Conservation (phyloP, 2,888 invertebrate genomes). For the Tolmerus cingulatus region DNA sequence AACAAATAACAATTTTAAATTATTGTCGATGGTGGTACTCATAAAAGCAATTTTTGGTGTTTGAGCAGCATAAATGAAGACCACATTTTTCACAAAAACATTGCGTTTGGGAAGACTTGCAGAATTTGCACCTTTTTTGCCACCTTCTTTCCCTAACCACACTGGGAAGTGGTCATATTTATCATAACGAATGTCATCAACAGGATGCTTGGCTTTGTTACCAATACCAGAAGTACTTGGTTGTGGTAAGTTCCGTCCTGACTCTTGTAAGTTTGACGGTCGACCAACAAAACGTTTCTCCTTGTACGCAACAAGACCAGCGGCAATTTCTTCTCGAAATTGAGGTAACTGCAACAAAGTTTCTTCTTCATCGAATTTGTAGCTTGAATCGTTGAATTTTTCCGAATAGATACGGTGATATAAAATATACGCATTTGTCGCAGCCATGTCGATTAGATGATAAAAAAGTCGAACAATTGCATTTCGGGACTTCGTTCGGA, state of each 20-base stretch:
- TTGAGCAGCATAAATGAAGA: no score
- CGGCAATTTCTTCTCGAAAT: not conserved
- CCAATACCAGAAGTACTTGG: not conserved
- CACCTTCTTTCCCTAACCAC: no score
- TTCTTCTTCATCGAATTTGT: not conserved
- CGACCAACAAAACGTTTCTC: not conserved
- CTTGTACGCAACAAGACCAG: not conserved
- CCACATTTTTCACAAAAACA: no score
- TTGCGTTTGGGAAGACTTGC: no score
- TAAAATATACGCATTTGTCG: conserved; percentile 51
- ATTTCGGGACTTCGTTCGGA: conserved; percentile 49
- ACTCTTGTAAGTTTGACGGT: not conserved
- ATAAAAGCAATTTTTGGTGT: no score
- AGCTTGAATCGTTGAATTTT: conserved; percentile 29
- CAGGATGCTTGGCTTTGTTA: not conserved
- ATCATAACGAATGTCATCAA: not conserved
- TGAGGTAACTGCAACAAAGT: not conserved
- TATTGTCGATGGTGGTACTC: no score
- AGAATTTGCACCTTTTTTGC: no score
- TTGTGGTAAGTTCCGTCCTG: not conserved
- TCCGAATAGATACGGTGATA: conserved; percentile 45
- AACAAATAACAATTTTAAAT: no score
- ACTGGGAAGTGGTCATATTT: not conserved
- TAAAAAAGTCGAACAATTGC: conserved; percentile 50
- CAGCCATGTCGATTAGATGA: conserved; percentile 50